A percentile compares a stretch with the other conserved stretches of the same genome.
These are phyloP conservation scores for Cephus spinipes DNA, from an alignment of 2,888 invertebrate genomes.

Conservation along the genomic window DNA sequence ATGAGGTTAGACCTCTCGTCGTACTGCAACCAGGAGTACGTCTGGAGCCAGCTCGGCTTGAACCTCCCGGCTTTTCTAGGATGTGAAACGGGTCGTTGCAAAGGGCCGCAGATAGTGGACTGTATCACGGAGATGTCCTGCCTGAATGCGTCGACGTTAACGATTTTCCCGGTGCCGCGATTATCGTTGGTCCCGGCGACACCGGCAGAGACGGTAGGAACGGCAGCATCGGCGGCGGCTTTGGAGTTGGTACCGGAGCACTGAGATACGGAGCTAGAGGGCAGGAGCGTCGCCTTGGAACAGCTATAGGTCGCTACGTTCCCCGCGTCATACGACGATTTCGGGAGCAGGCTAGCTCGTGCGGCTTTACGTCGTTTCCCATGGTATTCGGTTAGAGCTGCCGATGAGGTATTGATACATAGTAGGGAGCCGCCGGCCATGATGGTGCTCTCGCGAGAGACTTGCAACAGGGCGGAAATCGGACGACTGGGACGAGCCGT, in stretches of 20 bases:
- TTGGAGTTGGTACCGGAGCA: constrained; percentile 17
- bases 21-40: constrained; percentile 80
- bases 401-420: constrained; percentile 47
- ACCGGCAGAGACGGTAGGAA: background rate
- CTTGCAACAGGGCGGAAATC: constrained; percentile 48
- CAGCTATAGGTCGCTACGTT: background rate
- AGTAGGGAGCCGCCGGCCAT: constrained; percentile 52
- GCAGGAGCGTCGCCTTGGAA: background rate
- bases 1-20: constrained; percentile 77
- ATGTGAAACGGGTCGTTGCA: constrained; percentile 39
- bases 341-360: background rate
- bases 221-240: background rate
- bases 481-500: constrained; percentile 49
- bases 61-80: constrained; percentile 75
- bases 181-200: constrained; percentile 7
- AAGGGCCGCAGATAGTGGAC: constrained; percentile 37
- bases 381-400: constrained; percentile 31
- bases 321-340: background rate
- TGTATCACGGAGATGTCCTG: constrained; percentile 61
- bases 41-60: constrained; percentile 75
- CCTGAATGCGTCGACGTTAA: constrained; percentile 29
- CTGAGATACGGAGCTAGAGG: constrained; percentile 26
- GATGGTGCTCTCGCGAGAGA: constrained; percentile 51
- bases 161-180: background rate
- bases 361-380: constrained; percentile 12